Evolutionary conservation across 2,113 vertebrate genomes (phyloP), one percentile per base, ranked within the genome.

Genomic region (Ailurus styani): DNA sequence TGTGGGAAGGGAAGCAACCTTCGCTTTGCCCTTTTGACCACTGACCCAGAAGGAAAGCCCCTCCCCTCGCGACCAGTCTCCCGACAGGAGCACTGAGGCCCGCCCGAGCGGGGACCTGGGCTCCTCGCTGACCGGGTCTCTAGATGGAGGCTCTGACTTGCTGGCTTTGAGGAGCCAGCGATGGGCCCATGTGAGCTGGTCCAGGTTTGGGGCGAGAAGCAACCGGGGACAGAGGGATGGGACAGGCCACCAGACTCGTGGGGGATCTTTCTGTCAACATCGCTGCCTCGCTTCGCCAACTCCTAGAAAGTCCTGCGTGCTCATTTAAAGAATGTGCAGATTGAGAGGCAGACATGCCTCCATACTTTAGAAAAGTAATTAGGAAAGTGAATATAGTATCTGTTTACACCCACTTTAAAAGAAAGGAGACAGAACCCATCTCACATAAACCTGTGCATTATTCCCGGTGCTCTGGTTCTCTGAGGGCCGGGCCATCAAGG

Each of bases 351-450:
- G 86, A 96, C 91, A 0, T 0, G 90, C 79, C 45, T 1, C 93
- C 84, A 62, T 93, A 82, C 87, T 84, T 34, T 42, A 89, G 98
- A 96, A 79, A 95, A 96, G 78, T 97, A 96, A 94, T 17, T 23
- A 72, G 45, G 82, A 88, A 40, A 3, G 50, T 87, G 31, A 78
- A 45, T 77, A 29, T 40, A 40, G 90, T 93, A 42, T 95, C 98
- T 98, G 66, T 98, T 98, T 95, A 86, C 79, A 97, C 75, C 91
- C 14, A 23, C 50, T 54, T 78, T 25, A 34, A 57, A 73, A 95
- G 97, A 93, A 98, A 94, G 66, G 94, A 96, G 64, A 93, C 77
- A 97, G 97, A 96, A 91, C 77, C 90, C 93, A 83, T 55, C 85
- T 97, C 85, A 20, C 40, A 70, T 47, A 62, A 88, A 84, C 83